Percentiles rank a stretch among this genome's conserved stretches.
phyloP scores from a whole-genome alignment of 2,888 invertebrate genomes.

The Leptodirus hochenwartii region DNA sequence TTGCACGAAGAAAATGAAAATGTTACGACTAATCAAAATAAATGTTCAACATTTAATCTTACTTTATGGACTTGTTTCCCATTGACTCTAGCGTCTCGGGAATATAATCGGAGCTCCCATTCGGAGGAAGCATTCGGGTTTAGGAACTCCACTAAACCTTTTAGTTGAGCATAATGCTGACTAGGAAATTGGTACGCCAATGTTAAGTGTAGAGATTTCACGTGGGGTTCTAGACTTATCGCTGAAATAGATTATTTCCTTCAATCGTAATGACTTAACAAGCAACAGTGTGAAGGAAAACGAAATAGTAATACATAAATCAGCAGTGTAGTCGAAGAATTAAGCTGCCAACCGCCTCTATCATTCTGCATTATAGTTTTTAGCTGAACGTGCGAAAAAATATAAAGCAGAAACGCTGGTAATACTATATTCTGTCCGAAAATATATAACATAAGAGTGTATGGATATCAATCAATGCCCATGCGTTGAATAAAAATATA shows the following conservation, averaged over 20 bases:
- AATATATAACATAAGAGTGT: too few relatives aligned
- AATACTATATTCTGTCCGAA: too few relatives aligned
- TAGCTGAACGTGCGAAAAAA: background rate
- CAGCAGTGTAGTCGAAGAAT: background rate
- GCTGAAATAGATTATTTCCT: slow-evolving; percentile 29
- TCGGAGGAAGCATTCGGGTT: slow-evolving; percentile 43
- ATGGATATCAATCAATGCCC: too few relatives aligned
- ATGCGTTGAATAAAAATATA: slow-evolving; percentile 2
- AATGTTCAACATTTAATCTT: slow-evolving; percentile 7
- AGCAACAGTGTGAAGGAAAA: background rate
- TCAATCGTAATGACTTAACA: background rate
- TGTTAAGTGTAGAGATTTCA: slow-evolving; percentile 73
- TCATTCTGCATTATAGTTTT: background rate
- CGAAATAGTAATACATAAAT: slow-evolving; percentile 3
- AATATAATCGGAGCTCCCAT: slow-evolving; percentile 80
- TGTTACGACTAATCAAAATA: slow-evolving; percentile 3
- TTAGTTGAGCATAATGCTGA: slow-evolving; percentile 49
- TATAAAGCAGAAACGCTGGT: background rate
- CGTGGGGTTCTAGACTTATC: slow-evolving; percentile 58
- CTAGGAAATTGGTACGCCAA: slow-evolving; percentile 75
- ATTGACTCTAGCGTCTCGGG: slow-evolving; percentile 59
- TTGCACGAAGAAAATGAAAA: too few relatives aligned
- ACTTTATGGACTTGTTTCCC: slow-evolving; percentile 43
- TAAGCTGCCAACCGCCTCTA: background rate
- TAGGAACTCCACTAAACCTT: slow-evolving; percentile 53